Evolutionary conservation across 2,888 invertebrate genomes (phyloP).

Genomic region (Pyrgus malvae): DNA sequence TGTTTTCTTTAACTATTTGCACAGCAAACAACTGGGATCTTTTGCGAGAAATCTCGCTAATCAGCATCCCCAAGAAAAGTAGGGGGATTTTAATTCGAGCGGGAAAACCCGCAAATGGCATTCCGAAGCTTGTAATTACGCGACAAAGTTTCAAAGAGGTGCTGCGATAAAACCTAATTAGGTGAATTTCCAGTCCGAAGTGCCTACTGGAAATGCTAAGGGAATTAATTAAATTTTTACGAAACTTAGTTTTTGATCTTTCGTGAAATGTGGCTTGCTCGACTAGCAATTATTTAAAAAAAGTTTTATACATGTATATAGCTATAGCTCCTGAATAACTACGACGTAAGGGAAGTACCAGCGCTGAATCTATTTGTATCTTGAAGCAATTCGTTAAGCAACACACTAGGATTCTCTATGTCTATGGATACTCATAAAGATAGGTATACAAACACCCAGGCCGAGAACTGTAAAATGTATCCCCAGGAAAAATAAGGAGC

Average conservation of each 20-base stretch:
- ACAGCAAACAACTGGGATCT: neutral
- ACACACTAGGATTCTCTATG: too few relatives aligned
- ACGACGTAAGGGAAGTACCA: too few relatives aligned
- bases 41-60: conserved; percentile 15
- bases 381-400: too few relatives aligned
- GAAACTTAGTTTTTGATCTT: neutral
- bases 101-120: conserved; percentile 23
- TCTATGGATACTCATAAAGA: too few relatives aligned
- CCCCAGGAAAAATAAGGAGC: too few relatives aligned
- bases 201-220: conserved; percentile 15
- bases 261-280: neutral
- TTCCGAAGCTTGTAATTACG: conserved; percentile 26
- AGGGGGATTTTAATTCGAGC: conserved; percentile 21
- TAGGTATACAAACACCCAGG: too few relatives aligned
- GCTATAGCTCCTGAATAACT: too few relatives aligned
- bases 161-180: conserved; percentile 25
- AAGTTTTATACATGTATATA: too few relatives aligned
- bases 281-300: too few relatives aligned
- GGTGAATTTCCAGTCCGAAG: conserved; percentile 6
- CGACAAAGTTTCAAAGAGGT: conserved; percentile 26
- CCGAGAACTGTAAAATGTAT: too few relatives aligned
- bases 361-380: too few relatives aligned
- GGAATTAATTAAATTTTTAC: conserved; percentile 14
- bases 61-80: conserved; percentile 16
- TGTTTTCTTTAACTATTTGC: neutral